A percentile compares a stretch with the other conserved stretches of the same genome.
Conservation (phyloP, 92 coral and sea anemone genomes). For the Galaxea fascicularis region DNA sequence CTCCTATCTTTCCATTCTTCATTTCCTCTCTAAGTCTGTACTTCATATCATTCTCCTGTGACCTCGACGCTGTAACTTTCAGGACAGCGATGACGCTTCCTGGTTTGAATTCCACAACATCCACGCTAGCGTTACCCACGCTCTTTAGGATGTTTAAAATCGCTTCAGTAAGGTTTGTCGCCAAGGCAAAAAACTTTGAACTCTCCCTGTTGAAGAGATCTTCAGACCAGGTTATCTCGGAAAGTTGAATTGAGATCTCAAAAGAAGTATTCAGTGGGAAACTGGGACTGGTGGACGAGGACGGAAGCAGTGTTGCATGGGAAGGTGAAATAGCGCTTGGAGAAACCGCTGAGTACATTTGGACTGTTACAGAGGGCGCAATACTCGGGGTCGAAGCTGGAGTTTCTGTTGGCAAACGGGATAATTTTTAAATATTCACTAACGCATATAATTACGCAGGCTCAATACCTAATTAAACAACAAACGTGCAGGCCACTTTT, state of each 20-base stretch:
- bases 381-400: constrained; percentile 20
- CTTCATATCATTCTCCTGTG: background rate
- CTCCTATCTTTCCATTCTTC: constrained; percentile 23
- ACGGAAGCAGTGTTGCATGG: constrained; percentile 12
- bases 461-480: no score
- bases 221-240: constrained; percentile 14
- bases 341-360: background rate
- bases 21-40: constrained; percentile 4
- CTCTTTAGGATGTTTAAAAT: constrained; percentile 4
- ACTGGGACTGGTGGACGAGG: constrained; percentile 17
- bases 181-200: constrained; percentile 12
- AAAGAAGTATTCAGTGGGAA: constrained; percentile 19
- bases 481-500: background rate
- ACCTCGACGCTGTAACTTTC: background rate
- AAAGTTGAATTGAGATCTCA: constrained; percentile 35
- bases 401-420: background rate
- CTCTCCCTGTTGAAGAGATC: constrained; percentile 26
- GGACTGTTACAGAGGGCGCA: constrained; percentile 27
- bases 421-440: background rate
- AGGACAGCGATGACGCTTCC: constrained; percentile 49
- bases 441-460: background rate
- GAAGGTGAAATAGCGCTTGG: constrained; percentile 15
- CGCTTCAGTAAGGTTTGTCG: constrained; percentile 17
- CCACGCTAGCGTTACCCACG: constrained; percentile 4
- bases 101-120: constrained; percentile 32